phyloP scores from a whole-genome alignment of 2,888 invertebrate species.

The Monopis laevigella region DNA sequence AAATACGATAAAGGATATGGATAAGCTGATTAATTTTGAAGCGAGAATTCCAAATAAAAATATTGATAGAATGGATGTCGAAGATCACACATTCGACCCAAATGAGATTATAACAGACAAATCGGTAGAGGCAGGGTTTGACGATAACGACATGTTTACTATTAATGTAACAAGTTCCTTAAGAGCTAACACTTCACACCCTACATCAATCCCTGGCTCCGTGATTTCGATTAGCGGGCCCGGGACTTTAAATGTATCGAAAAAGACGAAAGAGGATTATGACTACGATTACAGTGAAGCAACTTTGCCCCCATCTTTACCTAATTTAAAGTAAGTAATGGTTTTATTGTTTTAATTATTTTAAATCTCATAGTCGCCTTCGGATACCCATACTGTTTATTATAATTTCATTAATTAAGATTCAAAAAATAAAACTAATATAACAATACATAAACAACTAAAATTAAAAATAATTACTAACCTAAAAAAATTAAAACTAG shows the following conservation, averaged over 20 bases:
- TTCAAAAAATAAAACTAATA: no score
- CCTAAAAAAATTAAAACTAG: no score
- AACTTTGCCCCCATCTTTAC: constrained; percentile 82
- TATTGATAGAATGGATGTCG: constrained; percentile 28
- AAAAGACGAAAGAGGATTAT: constrained; percentile 68
- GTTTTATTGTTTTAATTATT: no score
- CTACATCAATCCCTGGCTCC: constrained; percentile 25
- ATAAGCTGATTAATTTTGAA: no score
- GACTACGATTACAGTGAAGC: constrained; percentile 77
- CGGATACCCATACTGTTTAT: no score
- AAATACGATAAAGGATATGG: neutral
- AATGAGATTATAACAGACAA: constrained; percentile 52
- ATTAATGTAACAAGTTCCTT: constrained; percentile 67
- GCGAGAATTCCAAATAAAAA: neutral
- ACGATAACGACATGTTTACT: constrained; percentile 61
- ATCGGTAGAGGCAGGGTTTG: constrained; percentile 36
- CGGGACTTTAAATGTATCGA: constrained; percentile 55
- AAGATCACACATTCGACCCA: constrained; percentile 40
- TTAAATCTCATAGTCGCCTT: no score
- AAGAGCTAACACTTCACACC: constrained; percentile 44
- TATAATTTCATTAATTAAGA: no score
- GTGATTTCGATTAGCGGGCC: constrained; percentile 29
- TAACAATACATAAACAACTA: no score
- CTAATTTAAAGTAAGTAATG: constrained; percentile 74
- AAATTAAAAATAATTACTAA: no score